These are phyloP conservation scores for Fragum sueziense DNA, from an alignment of 2,888 invertebrate genomes.

Conservation along the genomic window DNA sequence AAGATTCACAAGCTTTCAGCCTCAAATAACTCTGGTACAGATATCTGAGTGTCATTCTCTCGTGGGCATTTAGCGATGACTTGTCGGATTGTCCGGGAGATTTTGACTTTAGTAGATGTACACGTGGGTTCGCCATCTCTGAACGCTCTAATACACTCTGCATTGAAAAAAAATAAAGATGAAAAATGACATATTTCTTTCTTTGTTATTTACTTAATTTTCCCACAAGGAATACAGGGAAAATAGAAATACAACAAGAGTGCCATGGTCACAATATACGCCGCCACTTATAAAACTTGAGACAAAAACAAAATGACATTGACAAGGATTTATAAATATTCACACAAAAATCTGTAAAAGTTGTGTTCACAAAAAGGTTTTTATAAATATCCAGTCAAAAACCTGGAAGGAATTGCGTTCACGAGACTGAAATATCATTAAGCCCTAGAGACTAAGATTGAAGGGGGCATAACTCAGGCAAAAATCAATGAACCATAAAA, in stretches of 20 bases:
- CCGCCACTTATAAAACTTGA: too few species aligned
- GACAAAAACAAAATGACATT: too few species aligned
- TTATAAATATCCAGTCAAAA: too few species aligned
- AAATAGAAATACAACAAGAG: background rate
- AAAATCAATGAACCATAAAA: too few species aligned
- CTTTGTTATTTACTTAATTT: background rate
- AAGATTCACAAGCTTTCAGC: constrained; percentile 13
- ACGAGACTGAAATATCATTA: too few species aligned
- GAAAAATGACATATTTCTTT: background rate
- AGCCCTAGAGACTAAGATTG: too few species aligned
- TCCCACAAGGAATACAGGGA: background rate
- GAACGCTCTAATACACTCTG: constrained; percentile 3
- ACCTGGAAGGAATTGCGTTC: too few species aligned
- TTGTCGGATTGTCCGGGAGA: background rate
- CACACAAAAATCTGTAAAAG: too few species aligned
- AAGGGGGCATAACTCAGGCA: too few species aligned
- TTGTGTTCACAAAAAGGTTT: too few species aligned
- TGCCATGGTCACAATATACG: too few species aligned
- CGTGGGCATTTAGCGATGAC: constrained; percentile 32
- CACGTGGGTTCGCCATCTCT: constrained; percentile 8
- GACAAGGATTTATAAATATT: too few species aligned
- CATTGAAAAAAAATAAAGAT: background rate
- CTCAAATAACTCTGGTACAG: constrained; percentile 70
- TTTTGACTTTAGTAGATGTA: constrained; percentile 7
- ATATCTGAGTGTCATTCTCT: constrained; percentile 71